Percentiles rank a stretch among this genome's conserved stretches.
phyloP scores from a whole-genome alignment of 2,113 vertebrate species.

The Pyxicephalus adspersus region DNA sequence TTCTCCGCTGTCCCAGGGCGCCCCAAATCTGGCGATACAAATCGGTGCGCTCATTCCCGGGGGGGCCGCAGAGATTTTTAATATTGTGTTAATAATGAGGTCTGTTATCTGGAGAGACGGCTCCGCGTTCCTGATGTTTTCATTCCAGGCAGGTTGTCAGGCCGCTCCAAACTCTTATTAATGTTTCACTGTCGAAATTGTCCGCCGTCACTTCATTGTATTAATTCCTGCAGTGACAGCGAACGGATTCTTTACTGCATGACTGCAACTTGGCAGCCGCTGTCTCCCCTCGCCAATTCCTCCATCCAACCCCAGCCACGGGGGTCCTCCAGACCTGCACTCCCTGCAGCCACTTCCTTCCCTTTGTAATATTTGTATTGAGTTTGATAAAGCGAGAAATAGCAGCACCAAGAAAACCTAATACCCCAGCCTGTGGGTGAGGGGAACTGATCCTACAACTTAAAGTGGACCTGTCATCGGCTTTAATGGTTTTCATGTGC shows the following conservation, averaged over 20 bases:
- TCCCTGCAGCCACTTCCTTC: too few relatives aligned
- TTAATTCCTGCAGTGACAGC: conserved; percentile 3
- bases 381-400: too few relatives aligned
- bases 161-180: neutral
- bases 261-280: neutral
- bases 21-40: neutral
- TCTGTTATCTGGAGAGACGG: neutral
- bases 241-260: neutral
- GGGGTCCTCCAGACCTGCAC: neutral
- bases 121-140: neutral
- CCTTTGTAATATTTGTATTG: too few relatives aligned
- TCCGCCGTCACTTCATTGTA: conserved; percentile 14
- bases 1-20: neutral
- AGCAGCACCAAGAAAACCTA: too few relatives aligned
- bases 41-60: neutral
- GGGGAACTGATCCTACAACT: too few relatives aligned
- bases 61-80: neutral
- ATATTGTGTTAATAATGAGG: conserved; percentile 10
- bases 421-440: too few relatives aligned
- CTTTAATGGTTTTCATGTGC: too few relatives aligned
- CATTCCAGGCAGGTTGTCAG: neutral
- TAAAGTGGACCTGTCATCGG: too few relatives aligned
- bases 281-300: neutral
- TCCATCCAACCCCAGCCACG: neutral
- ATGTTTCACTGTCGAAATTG: neutral